Evolutionary conservation across 1,140 invertebrate species (phyloP).

Genomic region (Maniola jurtina): DNA sequence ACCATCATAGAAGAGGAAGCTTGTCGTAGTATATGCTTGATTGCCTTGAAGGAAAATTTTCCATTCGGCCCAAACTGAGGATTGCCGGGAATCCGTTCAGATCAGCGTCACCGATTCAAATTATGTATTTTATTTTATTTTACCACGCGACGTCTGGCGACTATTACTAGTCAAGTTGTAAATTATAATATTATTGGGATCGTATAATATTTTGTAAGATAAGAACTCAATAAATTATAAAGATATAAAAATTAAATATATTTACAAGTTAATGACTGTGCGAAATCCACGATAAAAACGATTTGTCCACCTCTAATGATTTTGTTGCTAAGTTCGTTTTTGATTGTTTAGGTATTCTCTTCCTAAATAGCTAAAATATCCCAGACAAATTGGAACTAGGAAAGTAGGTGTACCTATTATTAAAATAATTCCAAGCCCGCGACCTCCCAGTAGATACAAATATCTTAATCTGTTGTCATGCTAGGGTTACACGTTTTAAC

Average conservation of each 20-base stretch:
- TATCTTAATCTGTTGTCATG: slow-evolving; percentile 11
- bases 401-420: background rate
- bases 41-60: no score
- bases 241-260: slow-evolving; percentile 1
- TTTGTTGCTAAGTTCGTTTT: no score
- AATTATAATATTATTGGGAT: slow-evolving; percentile 1
- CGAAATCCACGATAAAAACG: no score
- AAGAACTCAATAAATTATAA: background rate
- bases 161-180: background rate
- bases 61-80: no score
- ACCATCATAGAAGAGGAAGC: no score
- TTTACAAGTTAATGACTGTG: background rate
- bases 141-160: background rate
- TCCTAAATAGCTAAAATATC: no score
- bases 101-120: no score
- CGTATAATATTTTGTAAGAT: background rate
- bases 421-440: background rate
- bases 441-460: slow-evolving; percentile 10
- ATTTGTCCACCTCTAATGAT: no score
- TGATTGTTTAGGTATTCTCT: no score
- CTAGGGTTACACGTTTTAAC: slow-evolving; percentile 21
- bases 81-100: no score
- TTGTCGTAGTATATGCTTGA: no score
- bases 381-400: background rate
- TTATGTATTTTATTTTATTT: background rate